These are phyloP conservation scores for Megaleporinus macrocephalus DNA, from an alignment of 2,113 vertebrate species.

Conservation along the genomic window DNA sequence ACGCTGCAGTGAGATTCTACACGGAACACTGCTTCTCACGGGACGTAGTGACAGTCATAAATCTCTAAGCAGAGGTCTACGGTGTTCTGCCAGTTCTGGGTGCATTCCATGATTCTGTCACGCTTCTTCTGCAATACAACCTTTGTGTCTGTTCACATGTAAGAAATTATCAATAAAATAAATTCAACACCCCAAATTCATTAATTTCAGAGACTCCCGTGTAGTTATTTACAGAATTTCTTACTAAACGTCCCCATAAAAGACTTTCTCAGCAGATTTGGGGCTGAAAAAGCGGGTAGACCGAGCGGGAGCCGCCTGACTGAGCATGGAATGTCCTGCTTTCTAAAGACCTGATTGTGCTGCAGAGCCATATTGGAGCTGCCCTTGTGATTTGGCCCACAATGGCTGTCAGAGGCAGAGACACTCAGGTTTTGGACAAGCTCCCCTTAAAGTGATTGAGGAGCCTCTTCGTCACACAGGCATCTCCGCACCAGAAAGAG, in stretches of 20 bases:
- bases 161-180: neutral
- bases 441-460: conserved; percentile 57
- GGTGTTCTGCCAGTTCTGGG: neutral
- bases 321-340: conserved; percentile 50
- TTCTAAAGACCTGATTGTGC: conserved; percentile 52
- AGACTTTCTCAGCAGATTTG: neutral
- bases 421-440: conserved; percentile 36
- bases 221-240: conserved; percentile 7
- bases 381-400: conserved; percentile 61
- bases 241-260: neutral
- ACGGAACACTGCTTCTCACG: neutral
- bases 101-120: neutral
- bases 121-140: conserved; percentile 27
- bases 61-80: neutral
- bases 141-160: neutral
- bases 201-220: neutral
- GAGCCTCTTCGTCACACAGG: conserved; percentile 56
- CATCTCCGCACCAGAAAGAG: conserved; percentile 54
- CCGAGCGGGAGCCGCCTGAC: conserved; percentile 27
- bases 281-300: neutral
- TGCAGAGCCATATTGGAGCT: conserved; percentile 41
- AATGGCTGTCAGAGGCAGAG: conserved; percentile 60
- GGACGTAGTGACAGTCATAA: conserved; percentile 15
- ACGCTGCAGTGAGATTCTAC: conserved; percentile 18
- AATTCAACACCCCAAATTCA: neutral